These are phyloP conservation scores for Gallinago solitaria DNA, from an alignment of 2,797 vertebrate species.

Conservation along the genomic window DNA sequence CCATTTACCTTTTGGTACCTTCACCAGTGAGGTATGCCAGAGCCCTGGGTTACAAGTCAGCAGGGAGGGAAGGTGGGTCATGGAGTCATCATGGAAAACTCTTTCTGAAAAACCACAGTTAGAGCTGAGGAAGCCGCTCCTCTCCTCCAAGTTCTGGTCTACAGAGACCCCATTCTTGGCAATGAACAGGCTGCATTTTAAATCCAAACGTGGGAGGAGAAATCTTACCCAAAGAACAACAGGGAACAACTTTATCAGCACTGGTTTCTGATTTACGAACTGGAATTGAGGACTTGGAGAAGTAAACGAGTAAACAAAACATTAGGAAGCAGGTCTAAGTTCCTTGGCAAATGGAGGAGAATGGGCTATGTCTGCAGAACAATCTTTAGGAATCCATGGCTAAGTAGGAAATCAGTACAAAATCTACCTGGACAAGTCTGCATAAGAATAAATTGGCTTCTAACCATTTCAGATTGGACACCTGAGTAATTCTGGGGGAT, in stretches of 20 bases:
- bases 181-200: background rate
- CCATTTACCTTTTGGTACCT: background rate
- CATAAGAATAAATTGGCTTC: background rate
- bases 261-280: background rate
- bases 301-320: background rate
- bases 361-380: background rate
- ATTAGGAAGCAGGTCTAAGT: background rate
- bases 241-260: background rate
- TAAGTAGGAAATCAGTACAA: background rate
- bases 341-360: fast-evolving
- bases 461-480: background rate
- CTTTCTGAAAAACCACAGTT: background rate
- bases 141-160: background rate
- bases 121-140: background rate
- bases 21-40: background rate
- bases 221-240: background rate
- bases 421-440: background rate
- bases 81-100: background rate
- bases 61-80: background rate
- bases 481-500: background rate
- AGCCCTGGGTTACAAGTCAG: background rate
- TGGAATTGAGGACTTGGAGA: background rate
- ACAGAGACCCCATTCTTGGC: background rate
- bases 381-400: background rate
- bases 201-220: background rate